phyloP scores from a whole-genome alignment of 2,888 invertebrate species.

The Trachelus tabidus region DNA sequence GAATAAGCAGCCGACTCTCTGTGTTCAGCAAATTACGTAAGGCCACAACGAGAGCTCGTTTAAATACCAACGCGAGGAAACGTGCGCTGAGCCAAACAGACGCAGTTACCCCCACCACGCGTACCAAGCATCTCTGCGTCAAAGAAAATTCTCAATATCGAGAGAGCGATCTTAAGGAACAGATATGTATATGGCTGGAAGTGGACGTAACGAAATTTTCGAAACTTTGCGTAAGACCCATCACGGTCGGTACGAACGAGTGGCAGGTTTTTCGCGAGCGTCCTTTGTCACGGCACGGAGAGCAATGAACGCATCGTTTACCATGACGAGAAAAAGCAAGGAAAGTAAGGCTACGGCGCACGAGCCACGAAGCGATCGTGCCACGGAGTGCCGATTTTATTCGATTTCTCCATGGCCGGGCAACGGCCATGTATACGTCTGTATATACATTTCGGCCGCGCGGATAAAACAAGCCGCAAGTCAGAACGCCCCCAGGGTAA shows the following conservation, averaged over 20 bases:
- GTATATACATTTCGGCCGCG: background rate
- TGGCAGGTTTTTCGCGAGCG: background rate
- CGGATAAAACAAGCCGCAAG: background rate
- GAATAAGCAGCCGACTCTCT: constrained; percentile 55
- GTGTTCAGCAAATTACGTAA: constrained; percentile 58
- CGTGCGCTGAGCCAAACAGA: constrained; percentile 23
- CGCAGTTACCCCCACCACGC: constrained; percentile 10
- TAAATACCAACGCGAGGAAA: constrained; percentile 48
- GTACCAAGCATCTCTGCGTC: background rate
- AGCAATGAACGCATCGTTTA: background rate
- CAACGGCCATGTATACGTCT: background rate
- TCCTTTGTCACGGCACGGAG: background rate
- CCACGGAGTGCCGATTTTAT: background rate
- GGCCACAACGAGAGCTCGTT: constrained; percentile 59
- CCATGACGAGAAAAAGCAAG: background rate
- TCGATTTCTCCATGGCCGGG: background rate
- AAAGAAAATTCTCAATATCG: background rate
- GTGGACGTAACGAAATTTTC: background rate
- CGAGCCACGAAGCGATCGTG: background rate
- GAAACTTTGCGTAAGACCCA: background rate
- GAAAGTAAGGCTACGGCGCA: background rate
- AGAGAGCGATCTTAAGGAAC: background rate
- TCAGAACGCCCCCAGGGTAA: background rate
- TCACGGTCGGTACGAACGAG: background rate
- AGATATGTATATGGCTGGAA: background rate